Base-by-base conservation (phyloP, 2,888 invertebrate species). In the Muscina levida region DNA sequence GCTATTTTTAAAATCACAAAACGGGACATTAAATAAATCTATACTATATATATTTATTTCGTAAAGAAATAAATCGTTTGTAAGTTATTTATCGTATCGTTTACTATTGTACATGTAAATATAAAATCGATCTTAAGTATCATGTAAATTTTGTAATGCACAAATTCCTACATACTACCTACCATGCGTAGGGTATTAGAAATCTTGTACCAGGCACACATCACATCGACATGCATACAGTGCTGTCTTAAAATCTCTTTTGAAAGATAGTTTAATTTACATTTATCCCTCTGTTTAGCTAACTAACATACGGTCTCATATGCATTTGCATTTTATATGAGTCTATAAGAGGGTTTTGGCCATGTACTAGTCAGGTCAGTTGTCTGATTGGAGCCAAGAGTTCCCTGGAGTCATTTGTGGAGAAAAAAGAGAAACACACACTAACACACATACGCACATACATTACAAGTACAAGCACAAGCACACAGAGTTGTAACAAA, bases 251-350 rank as follows among this genome's bases (percentile, higher is more conserved):
- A 79, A 82, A 79, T 83, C 65, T 75, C 74, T 76, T 85, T 84
- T 85, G 39, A 83, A 86, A 84, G 87, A 85, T 85, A 84, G 87
- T 88, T 88, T 88, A 88, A 88, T 88, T 88, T 88, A 87, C 88
- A 88, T 88, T 88, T 86, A 87, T 86, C 85, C 84, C 82, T 85
- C 84, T 85, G 85, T 85, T 85, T 70, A 70, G 67, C 39, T 22
- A 5, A 39, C 17, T 17, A 15, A n/a, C 31, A 73, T 31, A 13
- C 44, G 13, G 13, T 13, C 65, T 39, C 19, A 68, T 22, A 86
- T 84, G 67, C 84, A 71, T 71, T 66, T 51, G 72, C 67, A 56
- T 77, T 74, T 70, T 39, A 42, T 2, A 68, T 39, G 48, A 62
- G 62, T 51, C 31, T 11, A 37, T 1, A 39, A 59, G 17, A 2